Evolutionary conservation across 2,113 vertebrate species (phyloP).

Genomic region (Cacatua alba): DNA sequence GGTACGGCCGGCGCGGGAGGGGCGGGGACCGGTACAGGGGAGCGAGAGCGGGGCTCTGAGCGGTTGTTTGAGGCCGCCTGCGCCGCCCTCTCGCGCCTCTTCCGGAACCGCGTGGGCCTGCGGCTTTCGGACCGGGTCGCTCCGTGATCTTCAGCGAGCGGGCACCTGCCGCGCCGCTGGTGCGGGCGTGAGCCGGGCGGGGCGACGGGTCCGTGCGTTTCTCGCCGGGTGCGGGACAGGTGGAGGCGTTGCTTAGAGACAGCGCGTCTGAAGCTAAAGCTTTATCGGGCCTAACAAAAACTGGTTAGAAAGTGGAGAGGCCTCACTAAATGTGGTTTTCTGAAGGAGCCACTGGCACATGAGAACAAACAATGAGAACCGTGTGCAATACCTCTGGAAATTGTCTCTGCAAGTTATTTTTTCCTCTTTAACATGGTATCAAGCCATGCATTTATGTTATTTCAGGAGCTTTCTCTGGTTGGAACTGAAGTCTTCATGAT

Average conservation of each 20-base stretch:
- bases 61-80: accelerated
- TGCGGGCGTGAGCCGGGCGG: accelerated
- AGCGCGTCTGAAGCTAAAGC: no score
- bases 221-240: not conserved
- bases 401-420: not conserved
- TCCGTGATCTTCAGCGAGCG: not conserved
- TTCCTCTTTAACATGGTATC: not conserved
- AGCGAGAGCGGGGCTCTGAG: not conserved
- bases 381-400: accelerated
- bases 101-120: accelerated
- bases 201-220: accelerated
- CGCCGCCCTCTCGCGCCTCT: not conserved
- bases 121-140: accelerated
- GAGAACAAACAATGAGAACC: accelerated
- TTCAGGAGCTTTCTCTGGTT: not conserved
- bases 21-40: not conserved
- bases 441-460: accelerated
- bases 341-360: accelerated
- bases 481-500: not conserved
- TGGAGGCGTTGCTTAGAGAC: not conserved
- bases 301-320: accelerated
- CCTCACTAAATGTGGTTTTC: accelerated
- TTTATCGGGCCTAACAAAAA: no score
- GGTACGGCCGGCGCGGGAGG: conserved; percentile 67
- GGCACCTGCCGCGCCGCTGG: not conserved